phyloP scores from a whole-genome alignment of 1,140 invertebrate genomes.

The Reticulitermes speratus region DNA sequence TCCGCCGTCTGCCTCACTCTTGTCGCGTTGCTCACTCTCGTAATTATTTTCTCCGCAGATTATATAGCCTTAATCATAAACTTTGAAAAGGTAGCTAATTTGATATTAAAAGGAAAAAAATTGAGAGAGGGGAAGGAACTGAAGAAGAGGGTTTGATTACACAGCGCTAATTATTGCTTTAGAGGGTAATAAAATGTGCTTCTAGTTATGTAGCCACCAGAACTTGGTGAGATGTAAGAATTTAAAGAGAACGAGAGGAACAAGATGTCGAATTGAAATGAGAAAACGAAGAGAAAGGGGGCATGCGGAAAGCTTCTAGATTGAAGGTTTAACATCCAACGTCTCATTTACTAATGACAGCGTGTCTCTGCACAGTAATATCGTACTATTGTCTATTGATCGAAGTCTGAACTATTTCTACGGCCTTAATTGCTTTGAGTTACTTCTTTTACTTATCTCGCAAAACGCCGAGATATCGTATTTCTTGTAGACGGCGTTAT shows the following conservation, averaged over 20 bases:
- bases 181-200: background rate
- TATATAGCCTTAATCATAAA: background rate
- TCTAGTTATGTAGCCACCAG: background rate
- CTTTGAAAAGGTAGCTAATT: conserved; percentile 6
- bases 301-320: too few relatives aligned
- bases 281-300: background rate
- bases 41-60: background rate
- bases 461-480: too few relatives aligned
- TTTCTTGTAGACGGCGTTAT: too few relatives aligned
- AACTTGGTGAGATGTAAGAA: background rate
- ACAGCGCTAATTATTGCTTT: background rate
- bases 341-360: background rate
- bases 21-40: background rate
- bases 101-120: background rate
- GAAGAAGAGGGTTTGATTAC: background rate
- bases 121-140: background rate
- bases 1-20: background rate
- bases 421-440: too few relatives aligned
- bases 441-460: too few relatives aligned
- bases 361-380: too few relatives aligned
- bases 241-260: background rate
- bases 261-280: background rate
- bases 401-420: too few relatives aligned
- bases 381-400: too few relatives aligned
- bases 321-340: background rate